These are phyloP conservation scores for Bhutanitis thaidina DNA, from an alignment of 2,888 invertebrate genomes.

Conservation along the genomic window DNA sequence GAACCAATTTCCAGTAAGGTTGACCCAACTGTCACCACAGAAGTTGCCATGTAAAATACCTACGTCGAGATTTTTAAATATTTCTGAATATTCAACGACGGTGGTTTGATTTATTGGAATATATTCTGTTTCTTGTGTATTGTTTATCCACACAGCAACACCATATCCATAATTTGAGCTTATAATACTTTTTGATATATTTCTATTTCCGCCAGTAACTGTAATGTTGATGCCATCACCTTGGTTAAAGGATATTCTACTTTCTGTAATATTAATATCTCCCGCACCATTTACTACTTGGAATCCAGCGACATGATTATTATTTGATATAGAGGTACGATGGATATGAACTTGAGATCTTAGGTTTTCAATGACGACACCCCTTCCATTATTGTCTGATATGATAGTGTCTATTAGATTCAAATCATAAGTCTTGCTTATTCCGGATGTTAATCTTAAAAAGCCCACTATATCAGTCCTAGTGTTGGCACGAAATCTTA, in stretches of 20 bases:
- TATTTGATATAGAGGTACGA: slow-evolving; percentile 89
- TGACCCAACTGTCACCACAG: slow-evolving; percentile 91
- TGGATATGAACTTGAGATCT: slow-evolving; percentile 93
- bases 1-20: slow-evolving; percentile 95
- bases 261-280: slow-evolving; percentile 95
- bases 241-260: slow-evolving; percentile 92
- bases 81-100: slow-evolving; percentile 91
- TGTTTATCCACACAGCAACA: slow-evolving; percentile 93
- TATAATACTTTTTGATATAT: slow-evolving; percentile 92
- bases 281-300: slow-evolving; percentile 95
- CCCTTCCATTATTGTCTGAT: slow-evolving; percentile 94
- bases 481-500: slow-evolving; percentile 88
- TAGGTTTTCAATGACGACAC: slow-evolving; percentile 95
- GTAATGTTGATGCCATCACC: slow-evolving; percentile 98
- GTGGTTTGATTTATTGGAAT: slow-evolving; percentile 91
- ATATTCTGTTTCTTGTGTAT: slow-evolving; percentile 88
- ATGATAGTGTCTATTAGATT: slow-evolving; percentile 92
- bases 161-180: slow-evolving; percentile 94
- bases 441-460: slow-evolving; percentile 87
- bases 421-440: slow-evolving; percentile 90
- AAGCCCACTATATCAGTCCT: slow-evolving; percentile 87
- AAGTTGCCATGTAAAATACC: slow-evolving; percentile 96
- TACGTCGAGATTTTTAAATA: slow-evolving; percentile 92
- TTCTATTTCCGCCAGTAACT: slow-evolving; percentile 95
- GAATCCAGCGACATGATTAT: slow-evolving; percentile 94